Base-by-base conservation (phyloP, 2,113 vertebrate genomes). In the Rhadina sibilatrix region DNA sequence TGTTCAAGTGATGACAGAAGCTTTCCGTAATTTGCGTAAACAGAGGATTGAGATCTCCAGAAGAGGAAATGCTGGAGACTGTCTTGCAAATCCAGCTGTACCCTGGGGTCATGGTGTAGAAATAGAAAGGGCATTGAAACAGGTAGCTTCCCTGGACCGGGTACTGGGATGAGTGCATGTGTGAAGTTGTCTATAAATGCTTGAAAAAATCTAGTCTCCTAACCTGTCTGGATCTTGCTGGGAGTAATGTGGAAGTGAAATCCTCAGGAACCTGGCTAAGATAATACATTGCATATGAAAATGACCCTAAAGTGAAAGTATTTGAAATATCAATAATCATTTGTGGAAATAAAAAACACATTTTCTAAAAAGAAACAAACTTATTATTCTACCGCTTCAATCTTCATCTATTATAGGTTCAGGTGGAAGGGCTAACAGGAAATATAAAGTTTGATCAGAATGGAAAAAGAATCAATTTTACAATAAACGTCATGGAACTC, bases 371-470 rank as follows among this genome's bases (percentile, higher is more conserved):
- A 46, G 49, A 80, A 78, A 37, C 46, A 23, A 78, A 61, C 49
- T 31, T 61, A 83, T 90, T 91, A 24, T 93, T 33, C 9, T 80
- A 8, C n/a, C 50, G 49, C 77, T 95, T 81, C 30, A 53, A 25
- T 95, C 78, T 89, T 75, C 72, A 8, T 86, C 47, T 97, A 1
- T 5, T 87, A 23, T 81, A 99, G 99, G 99, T 99, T 75, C 99
- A 99, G 21, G 99, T 99, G 59, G 99, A 99, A 97, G 99, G 99
- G 54, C 98, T 99, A 52, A 99, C 99, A 33, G 99, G 99, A 89
- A 99, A 99, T 97, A 99, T 99, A 96, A 99, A 99, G 95, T 99
- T 99, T 97, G 99, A 99, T 97, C 99, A 99, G 94, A 99, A 99
- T 31, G 99, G 99, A 86, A 99, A 99, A 93, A 98, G 99, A 97